These are phyloP conservation scores for Notarius quadriscutis DNA, from an alignment of 2,113 vertebrate species.

Conservation along the genomic window DNA sequence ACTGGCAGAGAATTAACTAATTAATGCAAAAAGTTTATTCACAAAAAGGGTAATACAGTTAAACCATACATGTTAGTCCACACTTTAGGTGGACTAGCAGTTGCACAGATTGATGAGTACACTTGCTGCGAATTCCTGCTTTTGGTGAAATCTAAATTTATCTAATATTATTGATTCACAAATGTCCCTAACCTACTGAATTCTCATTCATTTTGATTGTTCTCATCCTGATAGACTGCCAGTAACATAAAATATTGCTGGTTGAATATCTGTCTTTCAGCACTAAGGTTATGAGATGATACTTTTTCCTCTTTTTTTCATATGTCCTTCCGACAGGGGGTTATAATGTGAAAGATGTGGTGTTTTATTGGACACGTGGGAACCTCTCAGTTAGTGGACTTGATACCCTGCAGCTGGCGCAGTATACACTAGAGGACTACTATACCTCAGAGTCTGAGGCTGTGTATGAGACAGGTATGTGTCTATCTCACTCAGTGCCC, in stretches of 20 bases:
- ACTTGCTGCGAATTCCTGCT: background rate
- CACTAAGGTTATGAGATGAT: conserved; percentile 24
- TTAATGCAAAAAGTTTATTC: background rate
- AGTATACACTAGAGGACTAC: conserved; percentile 88
- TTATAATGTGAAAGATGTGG: conserved; percentile 88
- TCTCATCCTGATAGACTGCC: background rate
- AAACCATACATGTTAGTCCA: background rate
- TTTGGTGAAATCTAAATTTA: background rate
- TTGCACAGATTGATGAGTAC: background rate
- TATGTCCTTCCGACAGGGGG: conserved; percentile 74
- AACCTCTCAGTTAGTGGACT: conserved; percentile 87
- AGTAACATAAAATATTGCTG: conserved; percentile 6
- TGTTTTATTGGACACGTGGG: conserved; percentile 89
- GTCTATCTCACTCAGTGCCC: background rate
- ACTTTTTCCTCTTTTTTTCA: conserved; percentile 21
- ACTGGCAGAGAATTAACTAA: background rate
- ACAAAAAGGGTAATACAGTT: background rate
- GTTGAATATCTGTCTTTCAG: conserved; percentile 12
- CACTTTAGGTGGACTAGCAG: background rate
- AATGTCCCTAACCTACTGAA: background rate
- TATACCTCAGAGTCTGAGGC: conserved; percentile 88
- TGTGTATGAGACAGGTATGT: conserved; percentile 84
- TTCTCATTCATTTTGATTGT: conserved; percentile 3
- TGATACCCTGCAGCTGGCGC: conserved; percentile 81
- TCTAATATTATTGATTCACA: conserved; percentile 9